Percentiles rank a stretch among this genome's conserved stretches.
Evolutionary conservation across 2,888 invertebrate species (phyloP).

Genomic region (Lepidochitona cinerea): DNA sequence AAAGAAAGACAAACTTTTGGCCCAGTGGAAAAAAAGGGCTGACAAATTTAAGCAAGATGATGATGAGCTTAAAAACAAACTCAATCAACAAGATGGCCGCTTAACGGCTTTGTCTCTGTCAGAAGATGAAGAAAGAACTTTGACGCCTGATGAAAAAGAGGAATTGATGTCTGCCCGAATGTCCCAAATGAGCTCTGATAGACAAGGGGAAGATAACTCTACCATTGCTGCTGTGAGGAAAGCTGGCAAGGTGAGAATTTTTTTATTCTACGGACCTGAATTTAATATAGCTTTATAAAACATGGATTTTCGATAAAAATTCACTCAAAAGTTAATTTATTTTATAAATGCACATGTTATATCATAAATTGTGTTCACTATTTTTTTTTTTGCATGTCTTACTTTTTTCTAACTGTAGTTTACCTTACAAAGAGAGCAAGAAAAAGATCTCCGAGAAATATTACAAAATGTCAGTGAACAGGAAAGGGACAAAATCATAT

Average conservation of each 20-base stretch:
- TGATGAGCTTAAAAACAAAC: constrained; percentile 39
- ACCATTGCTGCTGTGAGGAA: constrained; percentile 48
- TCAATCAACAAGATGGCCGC: constrained; percentile 29
- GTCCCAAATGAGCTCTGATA: constrained; percentile 55
- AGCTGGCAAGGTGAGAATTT: constrained; percentile 49
- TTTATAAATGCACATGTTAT: too few relatives aligned
- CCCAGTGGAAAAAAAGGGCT: constrained; percentile 27
- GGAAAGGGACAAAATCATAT: constrained; percentile 54
- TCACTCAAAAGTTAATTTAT: too few relatives aligned
- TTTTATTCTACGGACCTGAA: too few relatives aligned
- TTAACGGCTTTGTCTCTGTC: constrained; percentile 15
- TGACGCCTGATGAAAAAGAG: constrained; percentile 50
- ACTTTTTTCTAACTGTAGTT: too few relatives aligned
- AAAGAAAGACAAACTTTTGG: constrained; percentile 38
- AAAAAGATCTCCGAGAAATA: constrained; percentile 45
- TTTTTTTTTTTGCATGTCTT: too few relatives aligned
- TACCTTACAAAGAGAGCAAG: too few relatives aligned
- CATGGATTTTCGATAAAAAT: too few relatives aligned
- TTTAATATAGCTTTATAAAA: too few relatives aligned
- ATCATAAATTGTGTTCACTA: too few relatives aligned
- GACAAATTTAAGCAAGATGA: constrained; percentile 37
- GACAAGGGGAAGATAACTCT: constrained; percentile 52
- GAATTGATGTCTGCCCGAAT: constrained; percentile 40
- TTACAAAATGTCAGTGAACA: constrained; percentile 43
- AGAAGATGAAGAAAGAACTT: constrained; percentile 40